Percentiles rank a stretch among this genome's conserved stretches.
Evolutionary conservation across 1,140 invertebrate species (phyloP).

Genomic region (Bombyx mori): ASM3026992v2 NC_085116.1:11972501-11973000

Average conservation of each 20-base stretch:
- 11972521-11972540: slow-evolving; percentile 35
- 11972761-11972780: slow-evolving; percentile 55
- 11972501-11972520: slow-evolving; percentile 13
- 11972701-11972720: slow-evolving; percentile 18
- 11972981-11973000: too few species aligned
- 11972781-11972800: slow-evolving; percentile 46
- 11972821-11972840: slow-evolving; percentile 42
- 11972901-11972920: too few species aligned
- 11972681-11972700: too few species aligned
- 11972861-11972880: slow-evolving; percentile 40
- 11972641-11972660: not conserved
- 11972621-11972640: not conserved
- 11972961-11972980: too few species aligned
- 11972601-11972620: slow-evolving; percentile 2
- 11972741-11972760: slow-evolving; percentile 67
- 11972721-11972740: slow-evolving; percentile 10
- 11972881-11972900: slow-evolving; percentile 12
- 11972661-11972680: not conserved
- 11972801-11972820: slow-evolving; percentile 43
- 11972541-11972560: slow-evolving; percentile 30
- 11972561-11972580: slow-evolving; percentile 46
- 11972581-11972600: slow-evolving; percentile 43
- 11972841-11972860: slow-evolving; percentile 59
- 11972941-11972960: too few species aligned
- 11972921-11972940: too few species aligned